Evolutionary conservation across 2,888 invertebrate species (phyloP).

Genomic region (Caenorhabditis sp.): DNA sequence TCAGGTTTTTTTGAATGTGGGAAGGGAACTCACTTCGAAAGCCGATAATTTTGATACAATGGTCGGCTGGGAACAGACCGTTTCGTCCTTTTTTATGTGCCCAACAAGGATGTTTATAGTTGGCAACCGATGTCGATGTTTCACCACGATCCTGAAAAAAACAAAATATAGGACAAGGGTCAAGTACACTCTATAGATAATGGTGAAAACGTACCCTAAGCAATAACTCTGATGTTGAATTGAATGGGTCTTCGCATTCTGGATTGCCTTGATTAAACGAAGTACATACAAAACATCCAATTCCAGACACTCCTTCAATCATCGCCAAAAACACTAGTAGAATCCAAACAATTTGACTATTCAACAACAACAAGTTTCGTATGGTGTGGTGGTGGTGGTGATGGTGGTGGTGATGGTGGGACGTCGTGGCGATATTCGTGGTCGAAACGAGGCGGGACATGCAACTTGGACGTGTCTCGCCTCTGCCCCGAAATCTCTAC

Average conservation of each 20-base stretch:
- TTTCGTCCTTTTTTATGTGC: conserved; percentile 90
- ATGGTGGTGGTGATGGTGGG: background rate
- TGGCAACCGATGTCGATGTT: conserved; percentile 40
- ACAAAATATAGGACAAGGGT: background rate
- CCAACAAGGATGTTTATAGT: conserved; percentile 88
- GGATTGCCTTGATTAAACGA: conserved; percentile 87
- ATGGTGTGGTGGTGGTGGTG: background rate
- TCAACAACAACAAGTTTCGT: background rate
- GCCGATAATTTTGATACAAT: conserved; percentile 93
- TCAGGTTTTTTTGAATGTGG: too few relatives aligned
- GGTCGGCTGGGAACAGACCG: conserved; percentile 93
- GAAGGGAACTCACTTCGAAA: conserved; percentile 80
- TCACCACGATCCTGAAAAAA: conserved; percentile 38
- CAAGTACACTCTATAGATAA: conserved; percentile 13
- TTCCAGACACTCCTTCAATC: conserved; percentile 71
- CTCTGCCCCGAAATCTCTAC: background rate
- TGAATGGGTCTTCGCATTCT: conserved; percentile 85
- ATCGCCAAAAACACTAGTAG: background rate
- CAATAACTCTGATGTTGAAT: conserved; percentile 66
- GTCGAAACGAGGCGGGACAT: conserved; percentile 10
- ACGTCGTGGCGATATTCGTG: background rate
- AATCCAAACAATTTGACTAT: background rate
- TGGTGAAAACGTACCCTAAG: too few relatives aligned
- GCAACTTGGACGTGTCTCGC: conserved; percentile 1
- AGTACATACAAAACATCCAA: conserved; percentile 96